A percentile compares a stretch with the other conserved stretches of the same genome.
Evolutionary conservation across 2,888 invertebrate species (phyloP).

Genomic region (Sinotaia quadrata): DNA sequence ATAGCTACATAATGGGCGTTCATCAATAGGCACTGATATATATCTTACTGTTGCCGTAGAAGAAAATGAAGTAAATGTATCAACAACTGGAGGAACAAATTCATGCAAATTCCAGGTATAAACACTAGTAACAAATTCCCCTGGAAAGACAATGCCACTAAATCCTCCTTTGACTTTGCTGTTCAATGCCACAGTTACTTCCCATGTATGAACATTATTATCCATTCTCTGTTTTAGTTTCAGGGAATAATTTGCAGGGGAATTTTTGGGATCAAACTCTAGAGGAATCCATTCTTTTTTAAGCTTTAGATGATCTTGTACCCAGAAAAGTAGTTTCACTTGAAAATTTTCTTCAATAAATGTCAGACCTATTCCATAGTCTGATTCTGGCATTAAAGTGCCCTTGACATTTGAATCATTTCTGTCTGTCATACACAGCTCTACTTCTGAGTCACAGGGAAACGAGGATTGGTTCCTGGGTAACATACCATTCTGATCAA

Average conservation of each 20-base stretch:
- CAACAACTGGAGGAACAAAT: neutral
- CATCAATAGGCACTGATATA: slow-evolving; percentile 19
- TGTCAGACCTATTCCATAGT: neutral
- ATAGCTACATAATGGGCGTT: slow-evolving; percentile 27
- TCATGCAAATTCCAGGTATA: slow-evolving; percentile 19
- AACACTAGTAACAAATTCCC: neutral
- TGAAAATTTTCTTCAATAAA: neutral
- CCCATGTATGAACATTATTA: slow-evolving; percentile 38
- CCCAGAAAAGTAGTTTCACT: slow-evolving; percentile 14
- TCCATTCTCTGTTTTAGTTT: slow-evolving; percentile 17
- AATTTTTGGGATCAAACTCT: neutral
- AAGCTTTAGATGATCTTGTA: slow-evolving; percentile 4
- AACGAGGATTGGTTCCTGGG: slow-evolving; percentile 11
- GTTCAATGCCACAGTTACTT: slow-evolving; percentile 43
- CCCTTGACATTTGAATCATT: neutral
- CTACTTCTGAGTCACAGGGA: slow-evolving; percentile 4
- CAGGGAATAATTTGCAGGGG: slow-evolving; percentile 1
- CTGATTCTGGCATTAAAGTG: neutral
- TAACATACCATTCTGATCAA: slow-evolving; percentile 7
- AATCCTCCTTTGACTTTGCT: slow-evolving; percentile 40
- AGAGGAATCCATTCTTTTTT: slow-evolving; percentile 8
- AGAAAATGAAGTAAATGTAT: neutral
- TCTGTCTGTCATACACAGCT: neutral
- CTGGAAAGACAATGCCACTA: slow-evolving; percentile 9
- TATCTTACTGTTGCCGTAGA: slow-evolving; percentile 1